phyloP scores from a whole-genome alignment of 1,140 invertebrate species.

The Caerostris darwini region DNA sequence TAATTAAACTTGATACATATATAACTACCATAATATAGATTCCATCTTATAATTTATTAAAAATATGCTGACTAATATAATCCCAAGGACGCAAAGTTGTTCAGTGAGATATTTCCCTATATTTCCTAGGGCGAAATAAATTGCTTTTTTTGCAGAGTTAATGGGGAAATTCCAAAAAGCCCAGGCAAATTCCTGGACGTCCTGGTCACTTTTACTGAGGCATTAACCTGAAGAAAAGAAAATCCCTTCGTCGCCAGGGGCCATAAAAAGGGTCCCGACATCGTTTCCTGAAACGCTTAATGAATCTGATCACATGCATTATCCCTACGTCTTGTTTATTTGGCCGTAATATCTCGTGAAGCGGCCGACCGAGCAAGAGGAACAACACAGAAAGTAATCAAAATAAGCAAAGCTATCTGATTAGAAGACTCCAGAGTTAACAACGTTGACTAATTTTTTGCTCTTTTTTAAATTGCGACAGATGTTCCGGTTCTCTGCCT shows the following conservation, averaged over 20 bases:
- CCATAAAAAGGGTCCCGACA: constrained; percentile 43
- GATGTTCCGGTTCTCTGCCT: background rate
- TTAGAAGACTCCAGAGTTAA: background rate
- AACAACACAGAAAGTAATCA: background rate
- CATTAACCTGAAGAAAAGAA: constrained; percentile 30
- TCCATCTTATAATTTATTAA: too few species aligned
- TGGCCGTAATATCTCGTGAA: constrained; percentile 47
- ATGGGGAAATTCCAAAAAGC: background rate
- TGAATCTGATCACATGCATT: constrained; percentile 63
- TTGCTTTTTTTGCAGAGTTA: background rate
- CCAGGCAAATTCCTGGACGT: background rate
- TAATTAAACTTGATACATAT: too few species aligned
- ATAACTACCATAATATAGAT: too few species aligned
- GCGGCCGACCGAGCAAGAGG: background rate
- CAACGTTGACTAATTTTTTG: background rate
- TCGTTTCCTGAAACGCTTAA: constrained; percentile 40
- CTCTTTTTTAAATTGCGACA: constrained; percentile 19
- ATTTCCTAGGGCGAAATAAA: background rate
- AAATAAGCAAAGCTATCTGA: constrained; percentile 25
- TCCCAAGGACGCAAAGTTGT: too few species aligned
- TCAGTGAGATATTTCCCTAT: too few species aligned
- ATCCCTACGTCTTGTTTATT: constrained; percentile 54
- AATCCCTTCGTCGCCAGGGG: constrained; percentile 31
- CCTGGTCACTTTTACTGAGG: constrained; percentile 3
- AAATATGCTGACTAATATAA: too few species aligned